phyloP scores from a whole-genome alignment of 2,113 vertebrate species.

The Calonectris borealis region DNA sequence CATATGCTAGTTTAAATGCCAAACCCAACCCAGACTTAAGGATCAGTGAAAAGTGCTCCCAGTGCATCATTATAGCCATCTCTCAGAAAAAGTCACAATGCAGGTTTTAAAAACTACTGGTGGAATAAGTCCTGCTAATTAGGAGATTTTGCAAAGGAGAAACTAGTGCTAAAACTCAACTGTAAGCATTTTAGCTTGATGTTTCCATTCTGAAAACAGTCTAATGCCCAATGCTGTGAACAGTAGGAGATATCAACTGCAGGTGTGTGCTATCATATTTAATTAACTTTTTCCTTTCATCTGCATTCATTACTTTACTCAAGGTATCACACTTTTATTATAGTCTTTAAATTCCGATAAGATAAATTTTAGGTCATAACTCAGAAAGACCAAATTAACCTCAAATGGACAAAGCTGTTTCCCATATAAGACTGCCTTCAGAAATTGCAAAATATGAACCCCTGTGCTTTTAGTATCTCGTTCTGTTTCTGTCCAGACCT shows the following conservation, averaged over 20 bases:
- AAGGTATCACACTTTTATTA: background rate
- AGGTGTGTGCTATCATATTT: background rate
- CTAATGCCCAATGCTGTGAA: background rate
- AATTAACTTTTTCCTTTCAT: background rate
- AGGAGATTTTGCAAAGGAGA: background rate
- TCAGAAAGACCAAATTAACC: background rate
- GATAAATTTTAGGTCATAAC: background rate
- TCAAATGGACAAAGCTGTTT: background rate
- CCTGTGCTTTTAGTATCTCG: background rate
- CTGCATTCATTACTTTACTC: background rate
- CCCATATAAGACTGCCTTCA: background rate
- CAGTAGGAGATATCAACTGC: background rate
- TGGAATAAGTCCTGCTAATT: background rate
- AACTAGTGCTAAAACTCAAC: background rate
- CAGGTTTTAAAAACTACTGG: background rate
- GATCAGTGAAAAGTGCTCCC: background rate
- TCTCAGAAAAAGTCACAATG: background rate
- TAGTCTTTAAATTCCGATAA: background rate
- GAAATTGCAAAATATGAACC: background rate
- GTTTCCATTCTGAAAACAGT: background rate
- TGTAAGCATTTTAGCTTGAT: background rate
- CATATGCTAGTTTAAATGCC: background rate
- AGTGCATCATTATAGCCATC: background rate
- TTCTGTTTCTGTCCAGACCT: background rate
- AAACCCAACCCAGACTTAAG: background rate